phyloP scores from a whole-genome alignment of 2,888 invertebrate species.

The Sussaba pulchella region DNA sequence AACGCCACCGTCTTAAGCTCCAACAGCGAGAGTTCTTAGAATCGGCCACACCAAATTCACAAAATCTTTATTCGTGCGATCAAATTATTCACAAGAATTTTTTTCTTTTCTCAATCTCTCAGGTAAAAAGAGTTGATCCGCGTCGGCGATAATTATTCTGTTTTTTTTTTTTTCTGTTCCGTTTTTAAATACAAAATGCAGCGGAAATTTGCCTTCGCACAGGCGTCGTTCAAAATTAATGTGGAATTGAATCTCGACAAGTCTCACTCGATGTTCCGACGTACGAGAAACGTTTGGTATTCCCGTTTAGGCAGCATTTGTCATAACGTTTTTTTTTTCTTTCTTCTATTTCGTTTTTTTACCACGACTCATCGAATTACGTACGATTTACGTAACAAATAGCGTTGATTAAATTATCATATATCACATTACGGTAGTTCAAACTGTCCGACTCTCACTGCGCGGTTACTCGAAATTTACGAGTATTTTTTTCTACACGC shows the following conservation, averaged over 20 bases:
- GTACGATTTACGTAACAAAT: conserved; percentile 29
- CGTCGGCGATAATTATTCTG: background rate
- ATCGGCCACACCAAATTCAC: no score
- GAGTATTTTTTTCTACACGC: background rate
- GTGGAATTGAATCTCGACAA: conserved; percentile 13
- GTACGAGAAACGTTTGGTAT: conserved; percentile 17
- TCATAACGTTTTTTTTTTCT: conserved; percentile 17
- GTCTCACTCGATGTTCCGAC: conserved; percentile 1
- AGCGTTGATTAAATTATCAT: conserved; percentile 43
- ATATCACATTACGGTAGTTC: conserved; percentile 53
- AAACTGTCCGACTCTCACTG: background rate
- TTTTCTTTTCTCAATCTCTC: conserved; percentile 7
- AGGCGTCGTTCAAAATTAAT: conserved; percentile 35
- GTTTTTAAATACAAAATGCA: conserved; percentile 8
- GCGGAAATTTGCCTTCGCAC: conserved; percentile 20
- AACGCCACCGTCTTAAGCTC: no score
- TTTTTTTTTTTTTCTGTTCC: no score
- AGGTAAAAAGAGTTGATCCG: background rate
- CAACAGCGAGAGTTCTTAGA: no score
- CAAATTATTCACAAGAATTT: background rate
- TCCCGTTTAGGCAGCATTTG: conserved; percentile 45
- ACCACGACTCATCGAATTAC: conserved; percentile 9
- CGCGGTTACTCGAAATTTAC: background rate
- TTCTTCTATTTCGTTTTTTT: background rate
- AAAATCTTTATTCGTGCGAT: background rate